Conservation (phyloP, 2,113 vertebrate species). For the Menidia beryllina region DNA sequence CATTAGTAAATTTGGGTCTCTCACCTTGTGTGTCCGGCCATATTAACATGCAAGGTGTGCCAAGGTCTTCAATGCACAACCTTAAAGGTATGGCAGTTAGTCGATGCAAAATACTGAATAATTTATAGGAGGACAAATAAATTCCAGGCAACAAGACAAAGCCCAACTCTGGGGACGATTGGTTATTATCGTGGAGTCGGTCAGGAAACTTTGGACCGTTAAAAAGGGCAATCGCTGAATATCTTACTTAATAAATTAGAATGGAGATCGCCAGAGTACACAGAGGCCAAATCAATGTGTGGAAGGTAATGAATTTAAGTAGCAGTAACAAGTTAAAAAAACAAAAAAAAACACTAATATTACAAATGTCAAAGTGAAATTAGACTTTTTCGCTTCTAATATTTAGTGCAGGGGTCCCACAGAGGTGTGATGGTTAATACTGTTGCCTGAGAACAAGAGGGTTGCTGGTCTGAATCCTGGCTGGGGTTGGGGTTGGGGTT, state of each 20-base stretch:
- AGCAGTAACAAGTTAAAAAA: conserved; percentile 3
- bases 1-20: conserved; percentile 55
- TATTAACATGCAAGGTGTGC: conserved; percentile 81
- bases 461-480: too few species aligned
- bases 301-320: conserved; percentile 54
- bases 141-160: conserved; percentile 80
- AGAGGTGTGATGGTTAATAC: too few species aligned
- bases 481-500: too few species aligned
- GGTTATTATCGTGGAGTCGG: conserved; percentile 79
- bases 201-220: conserved; percentile 76
- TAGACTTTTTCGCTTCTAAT: conserved; percentile 35
- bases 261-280: conserved; percentile 50
- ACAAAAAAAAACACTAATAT: conserved; percentile 31
- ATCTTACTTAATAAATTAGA: conserved; percentile 74
- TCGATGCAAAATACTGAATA: conserved; percentile 86
- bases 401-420: conserved; percentile 30
- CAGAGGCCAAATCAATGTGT: conserved; percentile 66
- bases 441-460: too few species aligned
- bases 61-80: conserved; percentile 76
- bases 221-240: conserved; percentile 78
- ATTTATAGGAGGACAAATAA: conserved; percentile 84
- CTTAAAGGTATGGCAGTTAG: conserved; percentile 85
- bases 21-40: conserved; percentile 55
- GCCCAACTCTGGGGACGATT: conserved; percentile 69
- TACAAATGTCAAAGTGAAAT: conserved; percentile 44